Conservation (phyloP, 2,797 vertebrate species). For the Fistularia tabacaria region DNA sequence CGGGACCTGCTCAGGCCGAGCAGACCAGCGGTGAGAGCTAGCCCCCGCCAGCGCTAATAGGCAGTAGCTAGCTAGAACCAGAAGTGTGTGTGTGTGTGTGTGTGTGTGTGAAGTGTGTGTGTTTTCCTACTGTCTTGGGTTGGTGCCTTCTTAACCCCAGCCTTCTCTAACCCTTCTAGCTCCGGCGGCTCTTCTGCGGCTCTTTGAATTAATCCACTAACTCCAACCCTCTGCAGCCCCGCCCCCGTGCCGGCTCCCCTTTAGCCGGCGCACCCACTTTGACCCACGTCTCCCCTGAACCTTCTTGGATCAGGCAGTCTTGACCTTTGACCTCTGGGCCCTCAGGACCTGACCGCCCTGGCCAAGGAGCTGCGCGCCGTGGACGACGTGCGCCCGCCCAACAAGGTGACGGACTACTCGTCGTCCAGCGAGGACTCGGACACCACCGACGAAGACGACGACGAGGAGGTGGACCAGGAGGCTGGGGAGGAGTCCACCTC, state of each 20-base stretch:
- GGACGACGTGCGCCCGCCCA: constrained; percentile 90
- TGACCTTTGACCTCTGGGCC: constrained; percentile 16
- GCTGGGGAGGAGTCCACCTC: constrained; percentile 91
- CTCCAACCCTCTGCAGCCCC: constrained; percentile 33
- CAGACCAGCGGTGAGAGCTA: constrained; percentile 85
- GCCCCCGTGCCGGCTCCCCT: constrained; percentile 49
- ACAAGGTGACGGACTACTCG: constrained; percentile 97
- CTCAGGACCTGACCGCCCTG: constrained; percentile 91
- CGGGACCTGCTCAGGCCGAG: constrained; percentile 82
- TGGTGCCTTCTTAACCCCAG: background rate
- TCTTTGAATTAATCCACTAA: constrained; percentile 52
- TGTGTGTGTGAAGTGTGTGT: constrained; percentile 3
- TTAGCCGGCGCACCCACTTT: constrained; percentile 45
- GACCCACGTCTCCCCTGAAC: constrained; percentile 47
- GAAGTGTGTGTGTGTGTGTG: constrained; percentile 20
- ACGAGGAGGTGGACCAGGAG: constrained; percentile 95
- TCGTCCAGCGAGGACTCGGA: constrained; percentile 97
- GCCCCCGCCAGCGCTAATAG: constrained; percentile 20
- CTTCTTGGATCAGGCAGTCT: constrained; percentile 21
- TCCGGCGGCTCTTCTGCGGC: constrained; percentile 16
- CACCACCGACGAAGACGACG: constrained; percentile 95
- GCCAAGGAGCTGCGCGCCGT: constrained; percentile 94
- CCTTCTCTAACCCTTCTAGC: constrained; percentile 32
- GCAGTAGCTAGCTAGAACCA: constrained; percentile 28
- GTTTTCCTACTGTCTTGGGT: background rate